Evolutionary conservation across 2,888 invertebrate species (phyloP).

Genomic region (Sthenelais limicola): DNA sequence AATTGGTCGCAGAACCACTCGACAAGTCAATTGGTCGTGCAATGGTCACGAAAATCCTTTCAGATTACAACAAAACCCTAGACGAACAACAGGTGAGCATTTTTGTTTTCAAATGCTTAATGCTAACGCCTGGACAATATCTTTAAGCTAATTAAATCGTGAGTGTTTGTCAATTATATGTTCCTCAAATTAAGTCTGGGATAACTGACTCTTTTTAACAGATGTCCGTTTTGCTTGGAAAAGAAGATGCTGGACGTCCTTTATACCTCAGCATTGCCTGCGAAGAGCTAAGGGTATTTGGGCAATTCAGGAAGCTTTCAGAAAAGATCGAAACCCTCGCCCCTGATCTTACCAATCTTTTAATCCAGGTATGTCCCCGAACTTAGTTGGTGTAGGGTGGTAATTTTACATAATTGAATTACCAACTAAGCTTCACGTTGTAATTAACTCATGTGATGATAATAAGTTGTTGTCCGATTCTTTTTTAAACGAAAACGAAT

Average conservation of each 20-base stretch:
- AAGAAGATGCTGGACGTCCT: slow-evolving; percentile 60
- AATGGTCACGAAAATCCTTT: slow-evolving; percentile 52
- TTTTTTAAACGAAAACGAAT: too few relatives aligned
- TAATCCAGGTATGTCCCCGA: slow-evolving; percentile 24
- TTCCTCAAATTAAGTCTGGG: not conserved
- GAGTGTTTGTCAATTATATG: not conserved
- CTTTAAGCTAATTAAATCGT: too few relatives aligned
- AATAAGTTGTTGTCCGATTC: too few relatives aligned
- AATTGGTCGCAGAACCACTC: slow-evolving; percentile 52
- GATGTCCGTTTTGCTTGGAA: slow-evolving; percentile 54
- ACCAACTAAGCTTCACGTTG: too few relatives aligned
- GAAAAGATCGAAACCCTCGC: slow-evolving; percentile 54
- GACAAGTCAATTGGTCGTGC: slow-evolving; percentile 48
- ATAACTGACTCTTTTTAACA: slow-evolving; percentile 47
- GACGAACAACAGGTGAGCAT: slow-evolving; percentile 54
- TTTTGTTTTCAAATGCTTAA: too few relatives aligned
- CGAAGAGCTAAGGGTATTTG: slow-evolving; percentile 67
- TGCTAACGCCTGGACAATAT: too few relatives aligned
- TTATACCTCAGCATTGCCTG: slow-evolving; percentile 65
- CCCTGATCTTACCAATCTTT: slow-evolving; percentile 29
- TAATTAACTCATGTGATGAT: too few relatives aligned
- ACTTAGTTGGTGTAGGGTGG: too few relatives aligned
- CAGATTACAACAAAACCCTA: slow-evolving; percentile 54
- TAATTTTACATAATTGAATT: too few relatives aligned
- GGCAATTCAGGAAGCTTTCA: slow-evolving; percentile 62